Percentiles rank a stretch among this genome's conserved stretches.
These are phyloP conservation scores for Drosophila rubida DNA, from an alignment of 2,888 invertebrate genomes.

Conservation along the genomic window DNA sequence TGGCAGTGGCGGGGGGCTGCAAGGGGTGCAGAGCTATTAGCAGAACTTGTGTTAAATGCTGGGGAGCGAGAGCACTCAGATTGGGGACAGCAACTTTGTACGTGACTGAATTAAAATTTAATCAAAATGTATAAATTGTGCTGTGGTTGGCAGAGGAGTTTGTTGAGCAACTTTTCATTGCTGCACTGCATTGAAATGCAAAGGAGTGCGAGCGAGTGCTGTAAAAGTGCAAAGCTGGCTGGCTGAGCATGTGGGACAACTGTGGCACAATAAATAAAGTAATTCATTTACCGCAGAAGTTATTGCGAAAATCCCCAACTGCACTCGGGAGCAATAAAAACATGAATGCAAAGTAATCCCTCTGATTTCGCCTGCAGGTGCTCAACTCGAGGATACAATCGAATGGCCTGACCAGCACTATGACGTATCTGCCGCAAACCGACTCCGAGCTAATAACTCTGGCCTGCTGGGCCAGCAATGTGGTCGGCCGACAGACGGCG, in stretches of 20 bases:
- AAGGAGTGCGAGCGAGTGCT: slow-evolving; percentile 28
- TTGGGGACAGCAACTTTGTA: slow-evolving; percentile 49
- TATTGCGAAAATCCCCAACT: slow-evolving; percentile 66
- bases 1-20: slow-evolving; percentile 7
- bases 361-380: slow-evolving; percentile 82
- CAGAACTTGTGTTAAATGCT: slow-evolving; percentile 76
- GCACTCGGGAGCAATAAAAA: slow-evolving; percentile 6
- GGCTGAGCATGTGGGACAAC: slow-evolving; percentile 41
- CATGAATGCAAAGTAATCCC: slow-evolving; percentile 38
- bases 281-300: slow-evolving; percentile 77
- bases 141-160: slow-evolving; percentile 16
- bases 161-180: slow-evolving; percentile 36
- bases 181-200: no score
- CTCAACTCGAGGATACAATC: slow-evolving; percentile 85
- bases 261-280: slow-evolving; percentile 79
- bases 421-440: slow-evolving; percentile 86
- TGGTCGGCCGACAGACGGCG: slow-evolving; percentile 91
- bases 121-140: slow-evolving; percentile 80
- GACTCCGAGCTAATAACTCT: slow-evolving; percentile 91
- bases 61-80: slow-evolving; percentile 24
- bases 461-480: slow-evolving; percentile 95
- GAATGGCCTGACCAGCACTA: slow-evolving; percentile 87
- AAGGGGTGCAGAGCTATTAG: slow-evolving; percentile 55
- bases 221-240: slow-evolving; percentile 42
- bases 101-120: slow-evolving; percentile 82